phyloP scores from a whole-genome alignment of 2,888 invertebrate species.

The Nemurella pictetii region DNA sequence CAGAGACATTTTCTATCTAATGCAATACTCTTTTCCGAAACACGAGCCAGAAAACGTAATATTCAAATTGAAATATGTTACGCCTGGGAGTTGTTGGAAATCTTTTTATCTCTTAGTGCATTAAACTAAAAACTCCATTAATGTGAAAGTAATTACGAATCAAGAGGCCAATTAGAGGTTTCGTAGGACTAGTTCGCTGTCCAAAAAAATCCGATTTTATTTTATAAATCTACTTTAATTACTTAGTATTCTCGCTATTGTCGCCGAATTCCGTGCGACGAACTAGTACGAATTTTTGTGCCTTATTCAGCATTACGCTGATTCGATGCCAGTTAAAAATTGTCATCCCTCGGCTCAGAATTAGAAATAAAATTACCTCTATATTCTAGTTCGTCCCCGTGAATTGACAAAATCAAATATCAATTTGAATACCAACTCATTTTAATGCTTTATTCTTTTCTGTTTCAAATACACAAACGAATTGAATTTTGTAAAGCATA shows the following conservation, averaged over 20 bases:
- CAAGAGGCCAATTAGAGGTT: neutral
- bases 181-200: neutral
- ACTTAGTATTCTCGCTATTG: neutral
- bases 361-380: too few species aligned
- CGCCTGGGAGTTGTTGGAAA: neutral
- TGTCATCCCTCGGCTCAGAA: too few species aligned
- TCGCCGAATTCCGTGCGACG: neutral
- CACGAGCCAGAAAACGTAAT: neutral
- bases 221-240: neutral
- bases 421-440: neutral
- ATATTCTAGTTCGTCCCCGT: too few species aligned
- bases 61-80: neutral
- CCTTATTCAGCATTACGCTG: too few species aligned
- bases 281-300: too few species aligned
- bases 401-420: too few species aligned
- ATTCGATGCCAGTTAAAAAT: too few species aligned
- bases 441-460: too few species aligned
- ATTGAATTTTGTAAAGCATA: too few species aligned
- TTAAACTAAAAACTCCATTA: neutral
- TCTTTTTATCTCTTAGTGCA: neutral
- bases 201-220: neutral
- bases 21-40: neutral
- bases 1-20: neutral
- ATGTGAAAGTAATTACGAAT: neutral
- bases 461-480: too few species aligned